Evolutionary conservation across 1,140 invertebrate species (phyloP), one percentile per base, ranked within the genome.

Genomic region (Lucilia sericata): DNA sequence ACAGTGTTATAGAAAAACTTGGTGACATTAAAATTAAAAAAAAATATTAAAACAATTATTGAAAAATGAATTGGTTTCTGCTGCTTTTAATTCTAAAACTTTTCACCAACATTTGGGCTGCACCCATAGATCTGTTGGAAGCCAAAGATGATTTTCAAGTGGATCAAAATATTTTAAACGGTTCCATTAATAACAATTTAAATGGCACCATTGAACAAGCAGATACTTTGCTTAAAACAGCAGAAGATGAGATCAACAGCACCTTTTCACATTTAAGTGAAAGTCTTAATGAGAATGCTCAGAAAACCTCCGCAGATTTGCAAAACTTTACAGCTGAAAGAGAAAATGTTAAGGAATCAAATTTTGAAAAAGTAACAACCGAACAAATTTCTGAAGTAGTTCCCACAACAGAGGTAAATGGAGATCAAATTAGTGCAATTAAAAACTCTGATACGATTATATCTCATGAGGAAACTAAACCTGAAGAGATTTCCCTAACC

Each of bases 61-160:
- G 19, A 21, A 70, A 70, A 70, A 70, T 70, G 65, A 21, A 70
- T 70, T 70, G 65, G 65, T 70, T 70, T 70, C 19, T 70, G 65
- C 19, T 70, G 19, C n/a, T 70, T 21, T 70, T 70, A 21, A 70
- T 70, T 70, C n/a, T 70, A 25, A 70, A 70, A 70, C 10, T 19
- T 19, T 70, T 70, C 9, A 17, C 7, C n/a, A 21, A 9, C 3
- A 70, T 10, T 21, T 25, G 19, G 19, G 65, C 65, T 7, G 65
- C 65, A 12, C 65, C 65, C 65, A 70, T 70, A 21, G 65, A 70
- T 55, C 12, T 55, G 5, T 42, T 42, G 5, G 42, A 42, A 14
- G 51, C 13, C 51, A n/a, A 13, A 0, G 51, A 55, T 55, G 51
- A 55, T 17, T 10, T 55, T 12, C 51, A 55, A 12, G 4, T 12